phyloP scores from a whole-genome alignment of 1,140 invertebrate genomes.

The Trichoplusia ni region DNA sequence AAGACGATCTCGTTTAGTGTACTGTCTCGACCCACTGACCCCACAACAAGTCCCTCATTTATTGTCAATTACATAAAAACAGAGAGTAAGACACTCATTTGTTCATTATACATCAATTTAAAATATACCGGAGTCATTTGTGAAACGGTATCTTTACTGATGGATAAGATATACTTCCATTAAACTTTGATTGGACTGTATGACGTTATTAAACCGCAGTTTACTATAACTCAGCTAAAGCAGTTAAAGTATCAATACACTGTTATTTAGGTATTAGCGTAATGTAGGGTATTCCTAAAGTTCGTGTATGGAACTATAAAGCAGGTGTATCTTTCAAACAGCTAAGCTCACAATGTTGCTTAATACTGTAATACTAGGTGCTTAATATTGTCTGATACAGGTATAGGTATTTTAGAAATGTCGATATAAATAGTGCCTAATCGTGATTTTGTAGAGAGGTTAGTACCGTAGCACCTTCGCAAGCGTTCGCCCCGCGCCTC shows the following conservation, averaged over 20 bases:
- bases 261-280: conserved; percentile 7
- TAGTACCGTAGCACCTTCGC: conserved; percentile 52
- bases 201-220: background rate
- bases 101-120: background rate
- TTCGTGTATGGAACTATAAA: conserved; percentile 12
- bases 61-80: conserved; percentile 42
- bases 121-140: background rate
- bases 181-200: no score
- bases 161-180: conserved; percentile 8
- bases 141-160: background rate
- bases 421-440: conserved; percentile 72
- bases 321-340: conserved; percentile 7
- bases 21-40: conserved; percentile 45
- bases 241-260: background rate
- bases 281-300: conserved; percentile 18
- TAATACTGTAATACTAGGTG: conserved; percentile 22
- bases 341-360: conserved; percentile 19
- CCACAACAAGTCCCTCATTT: conserved; percentile 42
- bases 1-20: conserved; percentile 48
- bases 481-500: conserved; percentile 53
- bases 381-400: conserved; percentile 30
- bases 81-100: conserved; percentile 25
- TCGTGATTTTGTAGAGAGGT: conserved; percentile 68
- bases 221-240: background rate
- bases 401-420: conserved; percentile 49